These are phyloP conservation scores for Verasper variegatus DNA, from an alignment of 2,113 vertebrate species.

Conservation along the genomic window DNA sequence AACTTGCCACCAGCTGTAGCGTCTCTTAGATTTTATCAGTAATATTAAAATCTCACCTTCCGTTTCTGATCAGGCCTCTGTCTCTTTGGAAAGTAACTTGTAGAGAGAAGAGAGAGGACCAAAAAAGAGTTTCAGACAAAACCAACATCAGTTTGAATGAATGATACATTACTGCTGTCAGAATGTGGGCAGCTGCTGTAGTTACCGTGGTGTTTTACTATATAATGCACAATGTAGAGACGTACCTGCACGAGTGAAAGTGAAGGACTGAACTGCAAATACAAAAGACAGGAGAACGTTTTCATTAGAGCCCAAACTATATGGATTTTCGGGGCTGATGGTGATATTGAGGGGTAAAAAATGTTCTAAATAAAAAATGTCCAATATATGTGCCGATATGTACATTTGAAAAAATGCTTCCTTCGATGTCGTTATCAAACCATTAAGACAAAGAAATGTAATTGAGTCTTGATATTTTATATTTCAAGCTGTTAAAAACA, in stretches of 20 bases:
- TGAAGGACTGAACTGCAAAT: conserved; percentile 89
- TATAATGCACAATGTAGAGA: conserved; percentile 29
- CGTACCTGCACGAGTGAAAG: conserved; percentile 88
- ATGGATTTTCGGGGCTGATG: no score
- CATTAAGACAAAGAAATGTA: no score
- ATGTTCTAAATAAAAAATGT: no score
- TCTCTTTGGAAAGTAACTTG: conserved; percentile 95
- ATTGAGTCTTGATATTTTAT: no score
- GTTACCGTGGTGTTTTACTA: background rate
- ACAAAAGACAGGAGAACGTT: conserved; percentile 71
- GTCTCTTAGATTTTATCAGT: background rate
- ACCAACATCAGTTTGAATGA: background rate
- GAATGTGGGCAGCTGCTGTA: background rate
- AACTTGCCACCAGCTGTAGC: background rate
- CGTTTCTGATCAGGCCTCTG: conserved; percentile 94
- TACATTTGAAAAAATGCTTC: no score
- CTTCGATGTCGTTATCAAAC: no score
- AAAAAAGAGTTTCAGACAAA: conserved; percentile 13
- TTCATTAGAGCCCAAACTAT: no score
- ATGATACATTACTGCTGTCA: no score
- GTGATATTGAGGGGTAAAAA: no score
- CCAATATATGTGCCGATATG: no score
- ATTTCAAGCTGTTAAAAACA: no score
- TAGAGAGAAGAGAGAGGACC: conserved; percentile 13
- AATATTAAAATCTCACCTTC: conserved; percentile 85